phyloP scores from a whole-genome alignment of 2,888 invertebrate species.

The Melieria picta region DNA sequence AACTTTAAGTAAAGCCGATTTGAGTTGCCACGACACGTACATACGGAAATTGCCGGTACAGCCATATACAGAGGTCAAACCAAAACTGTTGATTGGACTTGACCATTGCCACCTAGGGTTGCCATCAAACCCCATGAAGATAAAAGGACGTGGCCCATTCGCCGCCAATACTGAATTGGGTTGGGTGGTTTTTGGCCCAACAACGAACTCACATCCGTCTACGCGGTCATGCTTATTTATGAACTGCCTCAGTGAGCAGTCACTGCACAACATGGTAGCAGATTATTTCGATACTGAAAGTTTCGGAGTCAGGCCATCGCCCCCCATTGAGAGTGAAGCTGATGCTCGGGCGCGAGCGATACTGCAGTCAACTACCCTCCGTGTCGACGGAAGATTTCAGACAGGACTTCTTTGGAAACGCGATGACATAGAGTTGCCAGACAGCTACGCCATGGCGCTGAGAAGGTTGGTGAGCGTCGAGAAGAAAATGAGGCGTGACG shows the following conservation, averaged over 20 bases:
- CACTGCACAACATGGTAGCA: slow-evolving; percentile 19
- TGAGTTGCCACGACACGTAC: background rate
- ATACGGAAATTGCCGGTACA: background rate
- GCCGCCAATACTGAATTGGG: slow-evolving; percentile 22
- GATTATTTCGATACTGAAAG: slow-evolving; percentile 32
- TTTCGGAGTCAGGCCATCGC: slow-evolving; percentile 22
- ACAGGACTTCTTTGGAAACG: slow-evolving; percentile 36
- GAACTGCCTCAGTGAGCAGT: slow-evolving; percentile 11
- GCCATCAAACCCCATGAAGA: slow-evolving; percentile 4
- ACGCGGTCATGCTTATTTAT: background rate
- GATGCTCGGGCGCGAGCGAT: slow-evolving; percentile 23
- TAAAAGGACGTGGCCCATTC: slow-evolving; percentile 6
- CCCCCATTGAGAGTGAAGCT: slow-evolving; percentile 13
- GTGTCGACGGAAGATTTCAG: slow-evolving; percentile 32
- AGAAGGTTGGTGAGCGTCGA: background rate
- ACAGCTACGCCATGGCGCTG: slow-evolving; percentile 20
- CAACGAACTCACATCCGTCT: background rate
- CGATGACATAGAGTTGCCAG: slow-evolving; percentile 8
- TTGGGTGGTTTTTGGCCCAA: slow-evolving; percentile 6
- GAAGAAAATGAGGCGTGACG: background rate
- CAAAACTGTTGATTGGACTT: background rate
- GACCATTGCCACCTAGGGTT: slow-evolving; percentile 28
- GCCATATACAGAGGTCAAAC: slow-evolving; percentile 9
- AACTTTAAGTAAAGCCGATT: background rate
- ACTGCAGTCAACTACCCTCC: slow-evolving; percentile 4